phyloP scores from a whole-genome alignment of 2,888 invertebrate species.

The Thalpophila matura region DNA sequence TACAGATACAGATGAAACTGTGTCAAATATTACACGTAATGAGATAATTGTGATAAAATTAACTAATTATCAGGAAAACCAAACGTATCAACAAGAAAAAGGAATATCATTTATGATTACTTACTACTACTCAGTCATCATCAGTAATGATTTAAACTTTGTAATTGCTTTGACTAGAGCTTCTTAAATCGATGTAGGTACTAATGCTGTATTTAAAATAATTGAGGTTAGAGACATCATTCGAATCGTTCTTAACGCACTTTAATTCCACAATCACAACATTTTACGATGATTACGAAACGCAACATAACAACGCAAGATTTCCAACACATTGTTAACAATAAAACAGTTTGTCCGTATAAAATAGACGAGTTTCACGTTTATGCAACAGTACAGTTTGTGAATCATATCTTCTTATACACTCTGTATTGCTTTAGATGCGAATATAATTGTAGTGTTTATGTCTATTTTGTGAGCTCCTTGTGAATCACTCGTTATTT shows the following conservation, averaged over 20 bases:
- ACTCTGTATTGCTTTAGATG: constrained; percentile 46
- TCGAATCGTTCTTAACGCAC: constrained; percentile 46
- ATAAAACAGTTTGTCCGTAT: constrained; percentile 38
- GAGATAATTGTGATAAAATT: constrained; percentile 17
- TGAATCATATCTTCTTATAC: constrained; percentile 61
- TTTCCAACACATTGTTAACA: constrained; percentile 45
- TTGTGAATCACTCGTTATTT: constrained; percentile 46
- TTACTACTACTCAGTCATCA: background rate
- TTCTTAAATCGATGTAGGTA: background rate
- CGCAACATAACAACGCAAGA: constrained; percentile 35
- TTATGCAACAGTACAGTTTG: constrained; percentile 55
- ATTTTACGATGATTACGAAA: constrained; percentile 47
- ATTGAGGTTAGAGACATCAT: constrained; percentile 24
- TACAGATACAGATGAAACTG: constrained; percentile 50
- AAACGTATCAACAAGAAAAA: constrained; percentile 6
- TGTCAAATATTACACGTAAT: constrained; percentile 51
- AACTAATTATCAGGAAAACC: constrained; percentile 1
- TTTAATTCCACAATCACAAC: constrained; percentile 58
- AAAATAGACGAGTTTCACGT: constrained; percentile 58
- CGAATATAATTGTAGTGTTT: constrained; percentile 54
- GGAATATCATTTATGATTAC: background rate
- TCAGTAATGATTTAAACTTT: background rate
- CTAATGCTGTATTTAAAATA: constrained; percentile 14
- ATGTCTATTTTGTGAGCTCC: constrained; percentile 48
- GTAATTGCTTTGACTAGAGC: background rate